Conservation (phyloP, 1,140 invertebrate species). For the Nixonia krombeini region DNA sequence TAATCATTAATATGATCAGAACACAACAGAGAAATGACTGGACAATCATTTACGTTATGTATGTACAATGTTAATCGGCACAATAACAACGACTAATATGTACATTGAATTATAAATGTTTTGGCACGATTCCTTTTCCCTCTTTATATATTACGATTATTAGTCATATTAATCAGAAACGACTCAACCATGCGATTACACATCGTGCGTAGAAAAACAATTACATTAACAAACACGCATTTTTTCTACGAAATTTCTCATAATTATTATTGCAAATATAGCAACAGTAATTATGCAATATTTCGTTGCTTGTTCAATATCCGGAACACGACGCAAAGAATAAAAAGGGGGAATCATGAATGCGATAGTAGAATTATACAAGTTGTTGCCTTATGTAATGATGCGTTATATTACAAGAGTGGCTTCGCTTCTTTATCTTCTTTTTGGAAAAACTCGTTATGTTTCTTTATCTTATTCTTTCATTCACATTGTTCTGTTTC, state of each 20-base stretch:
- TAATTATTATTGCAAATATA: background rate
- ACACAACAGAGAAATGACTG: constrained; percentile 35
- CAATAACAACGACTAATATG: constrained; percentile 68
- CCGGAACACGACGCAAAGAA: constrained; percentile 3
- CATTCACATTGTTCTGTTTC: too few species aligned
- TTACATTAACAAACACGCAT: constrained; percentile 6
- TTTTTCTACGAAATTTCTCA: constrained; percentile 17
- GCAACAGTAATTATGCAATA: background rate
- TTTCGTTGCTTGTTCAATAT: background rate
- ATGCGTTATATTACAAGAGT: constrained; percentile 38
- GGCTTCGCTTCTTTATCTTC: constrained; percentile 1
- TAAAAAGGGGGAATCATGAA: constrained; percentile 37
- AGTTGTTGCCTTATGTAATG: constrained; percentile 23
- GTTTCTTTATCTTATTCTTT: constrained; percentile 6
- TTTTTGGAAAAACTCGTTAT: constrained; percentile 22
- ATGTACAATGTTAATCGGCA: constrained; percentile 69
- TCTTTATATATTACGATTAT: constrained; percentile 5
- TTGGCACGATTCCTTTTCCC: constrained; percentile 62
- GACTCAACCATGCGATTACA: constrained; percentile 25
- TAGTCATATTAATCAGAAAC: constrained; percentile 11
- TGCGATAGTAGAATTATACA: constrained; percentile 35
- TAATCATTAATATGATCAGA: background rate
- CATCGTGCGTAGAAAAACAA: constrained; percentile 14
- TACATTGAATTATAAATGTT: constrained; percentile 70
- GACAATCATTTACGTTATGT: constrained; percentile 57